A percentile compares a stretch with the other conserved stretches of the same genome.
These are phyloP conservation scores for Spea bombifrons DNA, from an alignment of 2,113 vertebrate genomes.

Conservation along the genomic window DNA sequence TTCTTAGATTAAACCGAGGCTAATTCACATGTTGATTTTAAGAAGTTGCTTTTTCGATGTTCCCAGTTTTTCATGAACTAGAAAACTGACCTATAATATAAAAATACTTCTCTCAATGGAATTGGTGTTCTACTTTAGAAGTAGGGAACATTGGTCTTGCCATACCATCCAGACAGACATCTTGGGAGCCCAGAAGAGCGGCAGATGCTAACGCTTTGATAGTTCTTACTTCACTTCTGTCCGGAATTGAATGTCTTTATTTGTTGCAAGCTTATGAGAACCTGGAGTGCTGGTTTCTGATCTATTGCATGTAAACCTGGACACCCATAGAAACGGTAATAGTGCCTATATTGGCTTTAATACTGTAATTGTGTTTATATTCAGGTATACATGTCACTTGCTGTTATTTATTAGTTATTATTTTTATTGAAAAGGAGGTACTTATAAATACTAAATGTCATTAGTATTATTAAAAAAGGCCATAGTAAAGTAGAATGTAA, in stretches of 20 bases:
- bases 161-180: constrained; percentile 32
- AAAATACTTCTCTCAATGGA: constrained; percentile 49
- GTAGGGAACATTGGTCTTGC: constrained; percentile 18
- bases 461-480: too few species aligned
- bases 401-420: too few species aligned
- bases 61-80: constrained; percentile 46
- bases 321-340: too few species aligned
- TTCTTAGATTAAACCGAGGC: constrained; percentile 3
- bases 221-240: not conserved
- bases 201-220: constrained; percentile 8
- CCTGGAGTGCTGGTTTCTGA: not conserved
- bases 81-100: constrained; percentile 48
- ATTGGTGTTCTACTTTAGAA: constrained; percentile 43
- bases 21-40: constrained; percentile 21
- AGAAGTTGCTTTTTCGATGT: constrained; percentile 9
- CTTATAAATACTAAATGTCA: too few species aligned
- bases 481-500: too few species aligned
- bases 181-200: not conserved
- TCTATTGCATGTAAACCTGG: not conserved
- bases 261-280: not conserved
- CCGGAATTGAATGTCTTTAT: not conserved
- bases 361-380: too few species aligned
- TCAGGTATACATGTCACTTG: too few species aligned
- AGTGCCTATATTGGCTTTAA: too few species aligned
- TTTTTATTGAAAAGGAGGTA: too few species aligned